Conservation (phyloP, 2,113 vertebrate species). For the Erythrolamprus reginae region DNA sequence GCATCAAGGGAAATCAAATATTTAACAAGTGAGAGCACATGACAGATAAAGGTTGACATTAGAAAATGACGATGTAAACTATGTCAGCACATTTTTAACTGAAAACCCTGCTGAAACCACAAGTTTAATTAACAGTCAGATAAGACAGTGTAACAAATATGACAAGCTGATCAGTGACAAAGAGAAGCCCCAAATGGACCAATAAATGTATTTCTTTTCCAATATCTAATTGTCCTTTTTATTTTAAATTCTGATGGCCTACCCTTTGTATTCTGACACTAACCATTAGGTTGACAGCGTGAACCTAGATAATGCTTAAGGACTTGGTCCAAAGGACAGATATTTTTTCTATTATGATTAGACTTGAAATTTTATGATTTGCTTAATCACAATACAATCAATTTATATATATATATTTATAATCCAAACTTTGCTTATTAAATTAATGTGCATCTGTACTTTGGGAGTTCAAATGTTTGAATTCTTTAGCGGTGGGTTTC, state of each 20-base stretch:
- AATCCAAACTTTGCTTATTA: neutral
- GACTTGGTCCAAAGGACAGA: neutral
- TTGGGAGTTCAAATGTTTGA: neutral
- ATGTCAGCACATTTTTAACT: neutral
- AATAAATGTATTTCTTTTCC: neutral
- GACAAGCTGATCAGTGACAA: neutral
- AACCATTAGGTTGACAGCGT: neutral
- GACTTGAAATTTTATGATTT: neutral
- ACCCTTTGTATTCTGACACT: neutral
- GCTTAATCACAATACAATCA: neutral
- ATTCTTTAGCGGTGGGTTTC: neutral
- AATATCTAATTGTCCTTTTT: neutral
- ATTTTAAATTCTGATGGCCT: neutral
- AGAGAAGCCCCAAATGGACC: neutral
- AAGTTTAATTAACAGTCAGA: neutral
- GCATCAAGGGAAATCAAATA: neutral
- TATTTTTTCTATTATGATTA: neutral
- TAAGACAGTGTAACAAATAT: neutral
- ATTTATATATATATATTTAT: neutral
- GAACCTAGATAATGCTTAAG: neutral
- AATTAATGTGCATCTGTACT: neutral
- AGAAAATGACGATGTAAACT: neutral
- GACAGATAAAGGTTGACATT: neutral
- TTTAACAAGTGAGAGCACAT: neutral
- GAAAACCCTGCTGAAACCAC: neutral